Base-by-base conservation (phyloP, 2,888 invertebrate species). In the Endomychus coccineus region DNA sequence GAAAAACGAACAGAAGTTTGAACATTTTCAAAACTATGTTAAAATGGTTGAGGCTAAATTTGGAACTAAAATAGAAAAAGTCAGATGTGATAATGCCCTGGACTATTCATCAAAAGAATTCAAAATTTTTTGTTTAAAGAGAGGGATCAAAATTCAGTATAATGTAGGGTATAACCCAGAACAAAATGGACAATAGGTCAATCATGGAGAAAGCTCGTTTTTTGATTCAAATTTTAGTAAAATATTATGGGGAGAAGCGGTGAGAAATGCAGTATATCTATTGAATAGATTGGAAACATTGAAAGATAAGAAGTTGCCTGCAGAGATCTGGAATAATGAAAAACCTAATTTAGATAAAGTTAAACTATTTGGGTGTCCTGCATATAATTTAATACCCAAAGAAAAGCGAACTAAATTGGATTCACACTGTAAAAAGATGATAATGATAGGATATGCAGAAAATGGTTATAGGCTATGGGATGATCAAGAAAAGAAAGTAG, bases 41-140 rank as follows among this genome's bases (percentile, higher is more conserved):
- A 34, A 19, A 4, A 23, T 42, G 25, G 35, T 36, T 10, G 22
- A 36, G 13, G 13, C 28, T 15, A 29, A 36, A 21, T 43, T 46
- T 32, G 40, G 40, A 17, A 17, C 12, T 16, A 49, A 44, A 39
- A 42, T 51, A 13, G 44, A 44, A 16, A 39, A 34, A 13, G n/a
- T 53, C 6, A 37, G 49, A 36, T 44, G 44, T 36, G 51, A 53
- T 24, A 51, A 53, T 31, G 51, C 52, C 9, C 45, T 48, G n/a
- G 50, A 55, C 38, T 51, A 48, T 24, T 14, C 21, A n/a, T 43
- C 44, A 3, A 5, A 55, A 58, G 38, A 36, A 34, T 30, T 25
- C 19, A 24, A 15, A 31, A 10, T 15, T 27, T 33, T 17, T 29
- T 43, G 43, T 43, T 14, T 13, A 13, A 11, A 32, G n/a, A 36